Evolutionary conservation across 2,888 invertebrate genomes (phyloP).

Genomic region (Tuberolachnus salignus): DNA sequence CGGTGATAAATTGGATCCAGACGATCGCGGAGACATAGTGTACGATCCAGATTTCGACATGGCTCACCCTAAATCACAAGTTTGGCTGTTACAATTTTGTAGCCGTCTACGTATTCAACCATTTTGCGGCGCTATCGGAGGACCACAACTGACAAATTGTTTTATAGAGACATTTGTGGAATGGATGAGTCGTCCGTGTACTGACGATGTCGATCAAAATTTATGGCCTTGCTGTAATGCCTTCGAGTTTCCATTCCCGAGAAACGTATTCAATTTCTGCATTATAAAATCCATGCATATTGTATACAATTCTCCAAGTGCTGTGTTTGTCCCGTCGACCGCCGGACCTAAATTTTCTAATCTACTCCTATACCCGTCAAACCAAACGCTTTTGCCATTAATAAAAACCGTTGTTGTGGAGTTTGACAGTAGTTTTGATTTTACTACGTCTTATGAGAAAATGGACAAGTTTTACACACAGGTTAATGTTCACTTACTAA

Average conservation of each 20-base stretch:
- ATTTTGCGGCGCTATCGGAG: constrained; percentile 79
- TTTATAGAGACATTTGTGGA: constrained; percentile 86
- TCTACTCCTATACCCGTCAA: constrained; percentile 59
- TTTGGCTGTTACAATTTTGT: constrained; percentile 86
- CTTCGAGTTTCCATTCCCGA: constrained; percentile 79
- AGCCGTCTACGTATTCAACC: constrained; percentile 75
- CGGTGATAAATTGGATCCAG: constrained; percentile 84
- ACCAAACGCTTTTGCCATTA: constrained; percentile 62
- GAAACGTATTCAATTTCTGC: constrained; percentile 78
- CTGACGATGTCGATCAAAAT: constrained; percentile 74
- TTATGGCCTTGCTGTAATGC: constrained; percentile 83
- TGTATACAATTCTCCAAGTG: constrained; percentile 76
- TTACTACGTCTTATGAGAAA: constrained; percentile 77
- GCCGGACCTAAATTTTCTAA: constrained; percentile 86
- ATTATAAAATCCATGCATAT: constrained; percentile 79
- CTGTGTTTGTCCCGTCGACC: constrained; percentile 74
- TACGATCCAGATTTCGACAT: constrained; percentile 83
- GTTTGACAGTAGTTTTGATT: constrained; percentile 84
- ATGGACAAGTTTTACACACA: constrained; percentile 78
- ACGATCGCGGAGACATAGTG: constrained; percentile 74
- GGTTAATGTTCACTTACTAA: constrained; percentile 59
- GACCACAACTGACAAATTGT: constrained; percentile 83
- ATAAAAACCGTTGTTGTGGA: constrained; percentile 84
- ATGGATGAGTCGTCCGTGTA: constrained; percentile 65
- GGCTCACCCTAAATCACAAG: constrained; percentile 77